Percentiles rank a stretch among this genome's conserved stretches.
phyloP scores from a whole-genome alignment of 2,797 vertebrate genomes.

The Sus cebifrons region DNA sequence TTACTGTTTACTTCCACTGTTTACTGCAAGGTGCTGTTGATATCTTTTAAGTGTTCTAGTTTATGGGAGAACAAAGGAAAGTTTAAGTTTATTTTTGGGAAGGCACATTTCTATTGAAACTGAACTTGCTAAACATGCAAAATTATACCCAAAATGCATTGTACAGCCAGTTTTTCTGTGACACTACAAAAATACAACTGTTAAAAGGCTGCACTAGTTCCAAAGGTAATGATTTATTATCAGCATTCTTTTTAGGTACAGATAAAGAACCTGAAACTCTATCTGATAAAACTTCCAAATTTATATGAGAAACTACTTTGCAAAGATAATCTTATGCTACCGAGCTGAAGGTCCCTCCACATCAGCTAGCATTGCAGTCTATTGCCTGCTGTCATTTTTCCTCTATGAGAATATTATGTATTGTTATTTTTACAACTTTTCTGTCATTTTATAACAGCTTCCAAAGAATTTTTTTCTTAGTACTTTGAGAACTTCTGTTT shows the following conservation, averaged over 20 bases:
- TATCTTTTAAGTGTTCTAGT: not conserved
- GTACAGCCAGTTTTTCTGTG: not conserved
- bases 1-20: not conserved
- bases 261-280: slow-evolving; percentile 31
- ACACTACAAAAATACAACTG: not conserved
- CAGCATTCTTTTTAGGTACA: slow-evolving; percentile 29
- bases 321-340: not conserved
- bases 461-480: slow-evolving; percentile 69
- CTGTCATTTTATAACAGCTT: slow-evolving; percentile 43
- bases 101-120: slow-evolving; percentile 8
- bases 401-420: slow-evolving; percentile 24
- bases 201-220: slow-evolving; percentile 44
- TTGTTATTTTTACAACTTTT: slow-evolving; percentile 48
- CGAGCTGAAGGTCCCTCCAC: not conserved
- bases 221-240: slow-evolving; percentile 63
- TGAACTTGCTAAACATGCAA: slow-evolving; percentile 41
- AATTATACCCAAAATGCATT: not conserved
- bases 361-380: not conserved
- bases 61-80: not conserved
- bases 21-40: not conserved
- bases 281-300: slow-evolving; percentile 56
- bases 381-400: not conserved
- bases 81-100: slow-evolving; percentile 33
- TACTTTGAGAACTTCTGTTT: slow-evolving; percentile 75
- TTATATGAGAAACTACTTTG: slow-evolving; percentile 42